Base-by-base conservation (phyloP, 2,113 vertebrate species). In the Dicerorhinus sumatrensis region DNA sequence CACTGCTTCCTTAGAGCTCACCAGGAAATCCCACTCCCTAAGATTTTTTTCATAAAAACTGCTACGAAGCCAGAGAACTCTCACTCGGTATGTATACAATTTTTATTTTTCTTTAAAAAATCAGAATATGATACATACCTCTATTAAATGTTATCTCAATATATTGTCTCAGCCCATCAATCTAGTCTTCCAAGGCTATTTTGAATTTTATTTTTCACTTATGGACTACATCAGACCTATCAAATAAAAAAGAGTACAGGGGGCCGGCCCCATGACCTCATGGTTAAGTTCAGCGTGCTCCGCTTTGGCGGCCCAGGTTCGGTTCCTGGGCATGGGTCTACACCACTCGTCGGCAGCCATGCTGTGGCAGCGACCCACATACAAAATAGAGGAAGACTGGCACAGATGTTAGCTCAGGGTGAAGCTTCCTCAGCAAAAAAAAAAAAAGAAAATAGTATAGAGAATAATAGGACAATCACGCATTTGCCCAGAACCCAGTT, bases 171-270 rank as follows among this genome's bases (percentile, higher is more conserved):
- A 76, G 39, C 3, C 48, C 23, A 89, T 60, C 65, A n/a, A 48
- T 73, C 17, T 4, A 80, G n/a, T 83, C 69, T 96, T 91, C 58
- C n/a, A 92, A 87, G 58, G 25, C 25, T 56, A 81, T 67, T 90
- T 54, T 65, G 42, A 95, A 72, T 89, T n/a, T 69, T 91, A 60
- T 60, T 96, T 96, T 81, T 94, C 51, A 92, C 42, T 39, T 67
- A 91, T 21, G 54, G 10, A 65, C 27, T 51, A 58, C 23, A 88
- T 75, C 27, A 94, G 36, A 79, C 18, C 83, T 21, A 73, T 8
- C 36, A 58, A 54, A 23, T 13, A 31, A 31, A 54, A 48, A 48
- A 48, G 48, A 48, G 48, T 11, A 48, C 11, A 48, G 48, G 48
- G 48, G 48, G 48, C 48, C 11, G 48, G 48, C 10, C 48, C 48